Base-by-base conservation (phyloP, 2,797 vertebrate genomes). In the Coracias cyanogaster region DNA sequence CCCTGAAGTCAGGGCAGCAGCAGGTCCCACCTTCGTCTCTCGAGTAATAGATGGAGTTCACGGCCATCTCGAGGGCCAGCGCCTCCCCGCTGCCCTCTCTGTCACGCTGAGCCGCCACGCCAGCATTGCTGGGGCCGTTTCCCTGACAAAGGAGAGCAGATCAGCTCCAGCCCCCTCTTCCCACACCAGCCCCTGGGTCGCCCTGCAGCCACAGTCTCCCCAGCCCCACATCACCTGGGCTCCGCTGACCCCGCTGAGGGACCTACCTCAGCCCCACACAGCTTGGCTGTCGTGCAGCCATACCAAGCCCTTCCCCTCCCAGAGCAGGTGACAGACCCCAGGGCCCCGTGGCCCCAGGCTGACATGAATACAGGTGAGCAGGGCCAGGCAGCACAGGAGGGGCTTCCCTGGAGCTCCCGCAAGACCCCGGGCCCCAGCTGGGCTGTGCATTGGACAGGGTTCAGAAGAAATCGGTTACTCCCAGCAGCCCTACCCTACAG, bases 1-100 rank as follows among this genome's bases (percentile, higher is more conserved):
- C 9, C 29, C 66, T 9, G 0, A 45, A 17, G 22, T 10, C 37
- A 45, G 51, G 54, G 58, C 29, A 54, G 72, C 1, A 1, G 33
- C 45, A 46, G 52, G 26, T 35, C 97, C 96, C 97, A 99, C 99
- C 99, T 98, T 99, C 98, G 2, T 99, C 99, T 97, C 98, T 98
- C 13, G 99, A 99, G 97, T 98, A 99, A 96, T 99, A 99, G 96
- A 99, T 99, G 69, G 99, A 98, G 96, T 99, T 99, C 95, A 99
- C 99, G 3, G 99, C 98, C 99, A 99, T 99, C 97, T 99, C 98
- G 97, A 99, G 52, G 26, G 97, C 83, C 0, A 96, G 73, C 0
- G 15, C 31, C 19, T 94, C 55, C 86, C 73, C 10, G 16, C 85
- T 29, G 86, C 57, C 90, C 78, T 94, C 87, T 84, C 89, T 10